Percentiles rank a stretch among this genome's conserved stretches.
Conservation (phyloP, 92 coral and sea anemone genomes). For the Anthopleura xanthogrammica region DNA sequence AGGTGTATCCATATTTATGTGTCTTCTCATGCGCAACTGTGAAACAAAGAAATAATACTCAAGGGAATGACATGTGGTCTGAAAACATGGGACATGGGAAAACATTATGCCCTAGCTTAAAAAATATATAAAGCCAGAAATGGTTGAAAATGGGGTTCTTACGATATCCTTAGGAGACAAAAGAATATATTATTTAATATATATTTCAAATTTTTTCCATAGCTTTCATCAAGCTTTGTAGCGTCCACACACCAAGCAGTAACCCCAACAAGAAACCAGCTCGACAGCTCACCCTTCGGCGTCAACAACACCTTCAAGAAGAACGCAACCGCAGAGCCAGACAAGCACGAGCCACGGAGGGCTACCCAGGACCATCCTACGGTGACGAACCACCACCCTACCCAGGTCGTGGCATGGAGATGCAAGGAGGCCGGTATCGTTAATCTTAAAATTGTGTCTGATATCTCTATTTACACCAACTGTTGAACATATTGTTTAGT, state of each 20-base stretch:
- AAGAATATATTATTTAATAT: not conserved
- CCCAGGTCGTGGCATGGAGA: constrained; percentile 12
- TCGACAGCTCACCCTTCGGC: constrained; percentile 88
- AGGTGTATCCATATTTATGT: too few relatives aligned
- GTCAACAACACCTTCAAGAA: constrained; percentile 45
- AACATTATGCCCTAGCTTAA: too few relatives aligned
- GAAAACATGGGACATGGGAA: too few relatives aligned
- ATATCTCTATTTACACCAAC: not conserved
- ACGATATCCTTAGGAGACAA: too few relatives aligned
- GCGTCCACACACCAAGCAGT: constrained; percentile 98
- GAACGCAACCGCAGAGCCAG: constrained; percentile 34
- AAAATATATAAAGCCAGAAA: too few relatives aligned
- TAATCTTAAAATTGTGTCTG: not conserved
- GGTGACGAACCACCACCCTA: constrained; percentile 15
- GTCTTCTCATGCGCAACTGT: too few relatives aligned
- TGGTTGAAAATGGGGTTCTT: too few relatives aligned
- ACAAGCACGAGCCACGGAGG: constrained; percentile 27
- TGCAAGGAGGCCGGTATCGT: constrained; percentile 19
- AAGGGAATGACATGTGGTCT: too few relatives aligned
- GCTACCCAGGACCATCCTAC: constrained; percentile 64
- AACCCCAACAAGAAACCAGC: constrained; percentile 93
- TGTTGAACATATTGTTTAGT: too few relatives aligned
- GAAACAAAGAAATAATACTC: too few relatives aligned
- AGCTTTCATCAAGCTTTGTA: constrained; percentile 90
- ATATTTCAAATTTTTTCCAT: constrained; percentile 1